Evolutionary conservation across 2,888 invertebrate species (phyloP).

Genomic region (Lithophane semibrunnea): DNA sequence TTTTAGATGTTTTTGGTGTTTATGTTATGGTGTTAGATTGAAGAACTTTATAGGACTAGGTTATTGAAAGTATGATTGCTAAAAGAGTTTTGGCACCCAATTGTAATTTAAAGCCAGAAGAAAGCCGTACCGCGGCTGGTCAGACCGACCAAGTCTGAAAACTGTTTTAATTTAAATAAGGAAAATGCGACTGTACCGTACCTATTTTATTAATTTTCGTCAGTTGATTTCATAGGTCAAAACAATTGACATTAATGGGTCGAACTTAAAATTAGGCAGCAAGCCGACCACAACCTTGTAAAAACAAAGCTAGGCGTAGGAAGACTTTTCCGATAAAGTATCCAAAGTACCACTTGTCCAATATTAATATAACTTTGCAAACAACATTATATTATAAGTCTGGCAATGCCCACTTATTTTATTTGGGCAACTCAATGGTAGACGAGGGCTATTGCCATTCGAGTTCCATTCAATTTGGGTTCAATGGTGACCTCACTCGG

Average conservation of each 20-base stretch:
- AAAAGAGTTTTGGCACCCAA: neutral
- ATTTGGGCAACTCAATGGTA: constrained; percentile 34
- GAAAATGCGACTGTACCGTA: no score
- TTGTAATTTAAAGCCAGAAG: neutral
- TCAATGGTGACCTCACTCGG: constrained; percentile 49
- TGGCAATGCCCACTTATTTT: constrained; percentile 40
- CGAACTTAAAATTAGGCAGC: neutral
- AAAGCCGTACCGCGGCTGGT: neutral
- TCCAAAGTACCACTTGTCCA: constrained; percentile 11
- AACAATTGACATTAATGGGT: neutral
- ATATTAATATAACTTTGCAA: constrained; percentile 47
- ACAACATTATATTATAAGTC: constrained; percentile 41
- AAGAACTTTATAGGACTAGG: neutral
- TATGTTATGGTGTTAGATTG: neutral
- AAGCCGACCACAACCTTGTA: neutral
- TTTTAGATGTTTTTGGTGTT: constrained; percentile 38
- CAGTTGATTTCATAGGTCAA: neutral
- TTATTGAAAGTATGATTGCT: neutral
- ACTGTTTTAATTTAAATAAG: neutral
- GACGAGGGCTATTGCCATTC: constrained; percentile 24
- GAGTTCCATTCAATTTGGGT: constrained; percentile 58
- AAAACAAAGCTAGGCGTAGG: neutral
- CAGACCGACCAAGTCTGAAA: neutral
- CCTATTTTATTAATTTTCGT: neutral
- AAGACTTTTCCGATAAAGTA: constrained; percentile 2